Percentiles rank a stretch among this genome's conserved stretches.
These are phyloP conservation scores for Elymnias hypermnestra DNA, from an alignment of 1,140 invertebrate species.

Conservation along the genomic window DNA sequence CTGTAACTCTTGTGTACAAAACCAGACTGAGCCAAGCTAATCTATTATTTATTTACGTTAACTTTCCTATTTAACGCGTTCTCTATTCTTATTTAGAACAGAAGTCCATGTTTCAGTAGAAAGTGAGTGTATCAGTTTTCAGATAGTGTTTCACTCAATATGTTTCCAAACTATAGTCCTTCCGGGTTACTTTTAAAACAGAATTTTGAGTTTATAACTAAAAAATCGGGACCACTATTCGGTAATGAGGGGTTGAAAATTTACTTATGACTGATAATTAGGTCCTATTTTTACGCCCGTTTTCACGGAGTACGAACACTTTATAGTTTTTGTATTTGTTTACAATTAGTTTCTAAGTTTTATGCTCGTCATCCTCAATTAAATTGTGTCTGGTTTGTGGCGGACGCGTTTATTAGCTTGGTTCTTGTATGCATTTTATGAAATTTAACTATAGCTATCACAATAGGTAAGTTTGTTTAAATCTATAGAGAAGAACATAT, in stretches of 20 bases:
- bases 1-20: conserved; percentile 61
- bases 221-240: conserved; percentile 12
- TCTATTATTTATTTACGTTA: conserved; percentile 47
- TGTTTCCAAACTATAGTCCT: conserved; percentile 49
- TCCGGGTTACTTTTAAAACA: conserved; percentile 43
- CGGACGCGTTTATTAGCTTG: background rate
- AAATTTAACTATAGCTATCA: background rate
- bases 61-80: conserved; percentile 59
- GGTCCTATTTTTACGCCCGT: conserved; percentile 21
- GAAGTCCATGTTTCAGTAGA: conserved; percentile 37
- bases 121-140: conserved; percentile 48
- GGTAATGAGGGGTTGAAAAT: conserved; percentile 15
- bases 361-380: conserved; percentile 41
- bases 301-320: conserved; percentile 29
- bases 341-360: conserved; percentile 61
- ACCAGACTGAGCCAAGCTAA: conserved; percentile 64
- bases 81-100: conserved; percentile 29
- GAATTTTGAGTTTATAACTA: conserved; percentile 52
- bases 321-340: conserved; percentile 52
- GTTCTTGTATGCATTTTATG: conserved; percentile 3
- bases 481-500: too few species aligned
- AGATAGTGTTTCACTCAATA: conserved; percentile 55
- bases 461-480: conserved; percentile 1
- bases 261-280: conserved; percentile 25
- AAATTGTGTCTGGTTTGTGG: conserved; percentile 21